These are phyloP conservation scores for Rhagoletis pomonella DNA, from an alignment of 1,140 invertebrate species.

Conservation along the genomic window DNA sequence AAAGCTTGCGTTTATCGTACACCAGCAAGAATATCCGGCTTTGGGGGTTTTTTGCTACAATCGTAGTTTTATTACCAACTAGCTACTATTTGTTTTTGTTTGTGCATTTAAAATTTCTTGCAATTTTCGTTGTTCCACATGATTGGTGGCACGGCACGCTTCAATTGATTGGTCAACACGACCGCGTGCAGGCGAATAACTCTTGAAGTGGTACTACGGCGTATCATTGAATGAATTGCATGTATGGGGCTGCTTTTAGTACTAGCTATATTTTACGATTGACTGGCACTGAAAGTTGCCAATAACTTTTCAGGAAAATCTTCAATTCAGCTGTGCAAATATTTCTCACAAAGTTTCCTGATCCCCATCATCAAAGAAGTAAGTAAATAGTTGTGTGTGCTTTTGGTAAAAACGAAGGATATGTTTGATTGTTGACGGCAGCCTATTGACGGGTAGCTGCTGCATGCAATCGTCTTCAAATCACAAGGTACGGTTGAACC, in stretches of 20 bases:
- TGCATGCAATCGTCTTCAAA: not conserved
- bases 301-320: not conserved
- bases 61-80: not conserved
- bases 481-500: not conserved
- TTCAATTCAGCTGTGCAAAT: slow-evolving; percentile 13
- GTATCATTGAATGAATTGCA: no score
- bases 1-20: slow-evolving; percentile 8
- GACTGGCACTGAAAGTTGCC: slow-evolving; percentile 3
- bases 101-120: not conserved
- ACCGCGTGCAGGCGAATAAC: not conserved
- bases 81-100: not conserved
- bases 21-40: slow-evolving; percentile 34
- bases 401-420: not conserved
- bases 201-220: not conserved
- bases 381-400: not conserved
- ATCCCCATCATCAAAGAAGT: not conserved
- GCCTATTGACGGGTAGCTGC: not conserved
- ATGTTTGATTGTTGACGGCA: slow-evolving; percentile 2
- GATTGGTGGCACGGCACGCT: slow-evolving; percentile 19
- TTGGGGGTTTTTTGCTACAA: not conserved
- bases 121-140: slow-evolving; percentile 29
- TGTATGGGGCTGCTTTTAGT: not conserved
- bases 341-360: slow-evolving; percentile 8
- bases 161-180: slow-evolving; percentile 41
- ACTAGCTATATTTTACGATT: not conserved